These are phyloP conservation scores for Mastomys natalensis DNA, from an alignment of 2,113 vertebrate species.

Conservation along the genomic window DNA sequence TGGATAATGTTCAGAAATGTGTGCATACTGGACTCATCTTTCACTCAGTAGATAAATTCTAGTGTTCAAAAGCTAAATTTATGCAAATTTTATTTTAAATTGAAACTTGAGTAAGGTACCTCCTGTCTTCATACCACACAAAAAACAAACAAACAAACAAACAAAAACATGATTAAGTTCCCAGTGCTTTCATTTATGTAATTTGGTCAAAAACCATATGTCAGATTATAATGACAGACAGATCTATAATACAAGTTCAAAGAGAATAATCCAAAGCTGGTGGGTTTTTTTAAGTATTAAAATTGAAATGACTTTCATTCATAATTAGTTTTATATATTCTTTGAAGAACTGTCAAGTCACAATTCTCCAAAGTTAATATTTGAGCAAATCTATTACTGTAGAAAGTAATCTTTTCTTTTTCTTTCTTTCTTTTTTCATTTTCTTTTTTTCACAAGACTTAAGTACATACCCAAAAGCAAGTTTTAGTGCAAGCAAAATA, in stretches of 20 bases:
- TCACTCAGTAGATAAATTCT: neutral
- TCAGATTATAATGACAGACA: neutral
- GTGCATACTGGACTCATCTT: neutral
- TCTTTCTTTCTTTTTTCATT: too few species aligned
- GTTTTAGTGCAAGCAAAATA: conserved; percentile 56
- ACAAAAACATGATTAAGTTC: neutral
- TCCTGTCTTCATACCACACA: neutral
- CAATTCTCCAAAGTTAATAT: conserved; percentile 71
- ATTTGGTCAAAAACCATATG: conserved; percentile 34
- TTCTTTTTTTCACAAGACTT: neutral
- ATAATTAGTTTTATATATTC: conserved; percentile 72
- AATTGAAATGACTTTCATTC: conserved; percentile 69
- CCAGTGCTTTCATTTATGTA: conserved; percentile 14
- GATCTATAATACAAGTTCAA: conserved; percentile 49
- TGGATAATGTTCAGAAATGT: neutral
- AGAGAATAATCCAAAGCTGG: conserved; percentile 66
- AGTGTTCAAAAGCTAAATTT: neutral
- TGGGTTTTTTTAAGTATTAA: conserved; percentile 45
- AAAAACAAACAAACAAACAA: neutral
- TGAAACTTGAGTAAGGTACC: neutral
- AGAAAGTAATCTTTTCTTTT: conserved; percentile 55
- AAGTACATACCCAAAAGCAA: conserved; percentile 50
- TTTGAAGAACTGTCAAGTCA: conserved; percentile 72
- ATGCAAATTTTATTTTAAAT: conserved; percentile 43
- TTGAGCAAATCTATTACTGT: conserved; percentile 71